A percentile compares a stretch with the other conserved stretches of the same genome.
Conservation (phyloP, 2,888 invertebrate genomes). For the Aphodius granarius region DNA sequence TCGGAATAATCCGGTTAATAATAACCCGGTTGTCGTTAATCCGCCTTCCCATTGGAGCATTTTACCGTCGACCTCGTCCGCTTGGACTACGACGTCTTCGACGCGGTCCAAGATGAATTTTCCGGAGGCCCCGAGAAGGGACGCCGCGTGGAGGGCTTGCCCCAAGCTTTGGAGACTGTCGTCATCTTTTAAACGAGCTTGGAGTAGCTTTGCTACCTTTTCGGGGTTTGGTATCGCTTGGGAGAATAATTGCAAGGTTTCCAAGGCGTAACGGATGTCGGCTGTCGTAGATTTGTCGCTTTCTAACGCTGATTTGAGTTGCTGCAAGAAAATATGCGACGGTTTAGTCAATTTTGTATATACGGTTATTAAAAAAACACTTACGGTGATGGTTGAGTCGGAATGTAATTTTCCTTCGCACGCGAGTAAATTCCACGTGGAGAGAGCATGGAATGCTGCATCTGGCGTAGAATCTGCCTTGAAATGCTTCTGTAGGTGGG, state of each 20-base stretch:
- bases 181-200: constrained; percentile 81
- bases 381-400: constrained; percentile 56
- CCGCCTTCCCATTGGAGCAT: constrained; percentile 92
- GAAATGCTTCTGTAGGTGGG: constrained; percentile 42
- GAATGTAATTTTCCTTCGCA: constrained; percentile 45
- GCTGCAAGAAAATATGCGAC: constrained; percentile 44
- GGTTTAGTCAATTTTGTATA: too few relatives aligned
- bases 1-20: constrained; percentile 59
- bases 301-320: constrained; percentile 62
- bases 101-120: constrained; percentile 72
- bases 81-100: constrained; percentile 91
- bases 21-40: constrained; percentile 71
- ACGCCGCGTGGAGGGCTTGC: constrained; percentile 81
- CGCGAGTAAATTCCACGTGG: constrained; percentile 42
- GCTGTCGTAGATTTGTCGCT: constrained; percentile 67
- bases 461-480: constrained; percentile 42
- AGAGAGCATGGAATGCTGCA: constrained; percentile 41
- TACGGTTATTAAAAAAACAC: constrained; percentile 33
- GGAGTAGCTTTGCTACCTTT: constrained; percentile 72
- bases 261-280: constrained; percentile 76
- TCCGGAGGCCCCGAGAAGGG: constrained; percentile 70
- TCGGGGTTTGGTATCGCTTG: constrained; percentile 65
- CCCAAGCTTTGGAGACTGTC: constrained; percentile 76
- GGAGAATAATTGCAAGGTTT: constrained; percentile 68
- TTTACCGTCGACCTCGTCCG: constrained; percentile 91